phyloP scores from a whole-genome alignment of 2,888 invertebrate genomes.

The Odontocolon sp. region DNA sequence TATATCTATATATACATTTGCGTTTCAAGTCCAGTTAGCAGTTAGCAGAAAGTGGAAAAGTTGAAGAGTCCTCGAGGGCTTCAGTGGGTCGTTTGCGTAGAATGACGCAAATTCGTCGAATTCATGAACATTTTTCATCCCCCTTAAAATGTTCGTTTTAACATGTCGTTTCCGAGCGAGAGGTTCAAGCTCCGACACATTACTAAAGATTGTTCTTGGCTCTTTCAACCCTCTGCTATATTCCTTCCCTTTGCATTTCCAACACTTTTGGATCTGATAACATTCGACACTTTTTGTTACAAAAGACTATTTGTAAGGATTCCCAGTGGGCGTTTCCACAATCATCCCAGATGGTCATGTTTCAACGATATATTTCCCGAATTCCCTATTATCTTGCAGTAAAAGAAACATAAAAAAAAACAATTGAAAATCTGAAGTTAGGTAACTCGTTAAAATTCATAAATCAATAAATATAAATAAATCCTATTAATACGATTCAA shows the following conservation, averaged over 20 bases:
- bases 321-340: background rate
- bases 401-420: no score
- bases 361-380: background rate
- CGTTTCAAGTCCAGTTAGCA: background rate
- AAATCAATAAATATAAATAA: no score
- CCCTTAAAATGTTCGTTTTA: constrained; percentile 4
- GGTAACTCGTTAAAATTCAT: background rate
- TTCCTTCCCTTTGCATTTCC: background rate
- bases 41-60: constrained; percentile 6
- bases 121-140: background rate
- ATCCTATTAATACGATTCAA: no score
- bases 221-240: background rate
- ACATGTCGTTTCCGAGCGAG: constrained; percentile 7
- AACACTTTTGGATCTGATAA: background rate
- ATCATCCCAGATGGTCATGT: background rate
- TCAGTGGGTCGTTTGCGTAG: background rate
- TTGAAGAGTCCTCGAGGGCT: constrained; percentile 17
- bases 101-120: background rate
- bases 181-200: background rate
- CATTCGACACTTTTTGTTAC: background rate
- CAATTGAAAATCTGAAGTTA: background rate
- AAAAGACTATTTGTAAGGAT: constrained; percentile 3
- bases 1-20: background rate
- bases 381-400: background rate
- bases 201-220: background rate